Evolutionary conservation across 1,140 invertebrate genomes (phyloP), one percentile per base, ranked within the genome.

Genomic region (Eumeta japonica): DNA sequence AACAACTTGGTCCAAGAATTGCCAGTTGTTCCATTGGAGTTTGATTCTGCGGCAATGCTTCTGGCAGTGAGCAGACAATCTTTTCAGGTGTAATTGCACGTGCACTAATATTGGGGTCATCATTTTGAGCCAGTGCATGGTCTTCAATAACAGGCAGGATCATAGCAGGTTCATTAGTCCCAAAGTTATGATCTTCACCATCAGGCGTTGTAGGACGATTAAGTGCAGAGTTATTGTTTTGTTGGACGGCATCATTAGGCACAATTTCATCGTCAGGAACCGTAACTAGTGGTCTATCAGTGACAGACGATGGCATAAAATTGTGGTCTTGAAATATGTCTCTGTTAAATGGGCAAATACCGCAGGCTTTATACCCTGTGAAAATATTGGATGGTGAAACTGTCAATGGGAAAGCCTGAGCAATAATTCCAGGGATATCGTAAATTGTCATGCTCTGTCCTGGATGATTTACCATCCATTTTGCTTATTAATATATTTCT

Each of bases 291-390:
- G 28, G 5, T 30, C 12, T 5, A 12, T 30, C 28, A 30, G 28
- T 30, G 13, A 30, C 28, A 12, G 5, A 9, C 5, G 28, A 5
- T 7, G 28, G 28, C 5, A 12, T 12, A 30, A 30, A 30, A 30
- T 30, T 13, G 13, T 9, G 5, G 5, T 30, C 28, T 5, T 5
- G 12, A 30, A 30, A 30, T 9, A 30, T 30, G 28, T 30, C 28
- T 12, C 12, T 30, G 28, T 30, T 30, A 30, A n/a, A n/a, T 7
- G 34, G 34, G 10, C 34, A 35, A 10, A 35, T 35, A 17, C 33
- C 33, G n/a, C 16, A 18, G 3, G 16, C 5, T 10, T 10, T n/a
- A 35, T 11, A 35, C 14, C 33, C 33, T 19, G 16, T 9, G 10
- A 14, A 12, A 11, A 35, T 35, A 19, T 35, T 35, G 10, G 7